Base-by-base conservation (phyloP, 2,888 invertebrate genomes). In the Hofmannophila pseudospretella region DNA sequence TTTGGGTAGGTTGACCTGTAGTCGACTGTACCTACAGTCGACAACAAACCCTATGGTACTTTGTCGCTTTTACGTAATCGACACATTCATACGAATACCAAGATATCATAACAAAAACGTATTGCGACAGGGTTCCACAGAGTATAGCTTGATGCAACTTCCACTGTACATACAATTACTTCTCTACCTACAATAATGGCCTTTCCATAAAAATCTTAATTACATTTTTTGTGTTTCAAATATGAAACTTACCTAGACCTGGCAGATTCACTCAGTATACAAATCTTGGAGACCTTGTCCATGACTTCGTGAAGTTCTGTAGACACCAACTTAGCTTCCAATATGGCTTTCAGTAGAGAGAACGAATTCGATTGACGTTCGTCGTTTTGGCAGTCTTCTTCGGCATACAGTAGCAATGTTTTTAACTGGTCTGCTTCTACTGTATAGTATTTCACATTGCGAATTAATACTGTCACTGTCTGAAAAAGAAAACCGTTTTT, bases 291-390 rank as follows among this genome's bases (percentile, higher is more conserved):
- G 0, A 98, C 88, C 63, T 94, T 95, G 36, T 89, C 81, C 93
- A 98, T 95, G 1, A 98, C 90, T 28, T 92, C 90, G 39, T 93
- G 90, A 31, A 98, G 80, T 67, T 96, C 95, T 0, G 90, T 82
- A 0, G 91, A 89, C 0, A 91, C 88, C 5, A 96, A 81, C 67
- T 93, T 93, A 0, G 95, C 89, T 11, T 91, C 89, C 11, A 98
- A 81, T 43, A 97, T 93, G 0, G 96, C 94, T 78, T 94, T 96
- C 0, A 98, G 80, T 0, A 98, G 77, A 0, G 92, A 89, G 66
- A 98, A 98, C 0, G 97, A 97, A 23, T 95, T 95, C 0, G 95
- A 91, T 63, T 97, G 96, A 51, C 93, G 90, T 23, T 94, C 93
- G 30, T 91, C 89, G 56, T 95, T 95, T 61, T 95, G 90, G 19